Evolutionary conservation across 2,888 invertebrate genomes (phyloP), one percentile per base, ranked within the genome.

Genomic region (Brenthis daphne): DNA sequence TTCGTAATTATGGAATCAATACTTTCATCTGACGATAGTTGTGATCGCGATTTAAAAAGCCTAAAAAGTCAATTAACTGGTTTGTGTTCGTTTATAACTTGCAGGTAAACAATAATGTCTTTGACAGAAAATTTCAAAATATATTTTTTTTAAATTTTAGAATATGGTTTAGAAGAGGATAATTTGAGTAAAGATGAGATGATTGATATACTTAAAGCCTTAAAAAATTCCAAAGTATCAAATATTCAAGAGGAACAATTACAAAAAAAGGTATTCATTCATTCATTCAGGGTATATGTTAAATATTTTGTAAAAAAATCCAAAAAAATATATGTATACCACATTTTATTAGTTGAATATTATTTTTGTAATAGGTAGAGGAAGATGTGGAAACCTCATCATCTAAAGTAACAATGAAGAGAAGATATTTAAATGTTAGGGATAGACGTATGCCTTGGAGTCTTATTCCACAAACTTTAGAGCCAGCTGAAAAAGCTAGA

Each of bases 361-460:
- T 72, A 43, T 53, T 66, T 51, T 55, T 70, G 51, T 73, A 70
- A 20, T 75, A 89, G 88, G 72, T 74, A 51, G 84, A 84, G 53
- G 82, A 79, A 47, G 74, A 67, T 66, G 57, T 66, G 6, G 65
- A 61, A 51, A 76, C 71, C 61, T 64, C 77, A 56, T 71, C 80
- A 43, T 74, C 83, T 64, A 87, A 82, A 71, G 81, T 80, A n/a
- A 71, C 75, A 51, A 81, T 92, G 83, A 89, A 88, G 74, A 85
- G 92, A 68, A 80, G 85, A 8, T 88, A 85, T 75, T 70, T 88
- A 57, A 87, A 92, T 81, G 92, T 92, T 0, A 83, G 78, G 75
- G 92, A 92, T 63, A 85, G 90, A 71, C 80, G 92, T 50, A 81
- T 92, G 85, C 92, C 92, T n/a, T 92, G 92, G 92, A 88, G 92